Base-by-base conservation (phyloP, 2,113 vertebrate genomes). In the Ciconia maguari region DNA sequence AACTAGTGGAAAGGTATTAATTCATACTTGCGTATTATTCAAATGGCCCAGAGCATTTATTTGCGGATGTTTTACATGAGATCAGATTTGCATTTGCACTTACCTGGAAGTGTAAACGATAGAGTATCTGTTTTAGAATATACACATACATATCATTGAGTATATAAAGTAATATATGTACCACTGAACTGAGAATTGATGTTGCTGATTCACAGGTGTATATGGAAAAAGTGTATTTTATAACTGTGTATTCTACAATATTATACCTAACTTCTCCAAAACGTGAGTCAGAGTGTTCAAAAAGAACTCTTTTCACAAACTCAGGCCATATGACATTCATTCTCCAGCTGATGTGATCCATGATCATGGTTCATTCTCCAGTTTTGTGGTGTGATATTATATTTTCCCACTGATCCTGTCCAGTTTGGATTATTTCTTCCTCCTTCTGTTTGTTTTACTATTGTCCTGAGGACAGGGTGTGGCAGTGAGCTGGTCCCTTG, bases 1-100 rank as follows among this genome's bases (percentile, higher is more conserved):
- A 85, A 57, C 98, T 54, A 98, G 97, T 90, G 98, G 98, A 93
- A 99, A 99, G 99, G 99, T 99, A 98, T 34, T 32, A 48, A 55
- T 13, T 65, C 34, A 62, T 41, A 19, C 55, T 68, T 79, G 7
- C 7, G 0, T 38, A 10, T 14, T 49, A 2, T 41, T 82, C 44
- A 55, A 0, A 3, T n/a, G 27, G 41, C 4, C 0, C 34, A 34
- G 34, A 75, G 34, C 38, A 16, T 15, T 57, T 72, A 2, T 27
- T 64, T 79, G 9, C 27, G 26, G 13, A 3, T 6, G 22, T 6
- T 83, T 66, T 30, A 15, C 6, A 1, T 29, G 49, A 55, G 65
- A 16, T 52, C 32, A 51, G 16, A 3, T 83, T 38, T 9, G 22
- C 16, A 3, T 48, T 51, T 83, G 18, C 19, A 4, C 64, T 86